Base-by-base conservation (phyloP, 2,888 invertebrate genomes). In the Muscina levida region DNA sequence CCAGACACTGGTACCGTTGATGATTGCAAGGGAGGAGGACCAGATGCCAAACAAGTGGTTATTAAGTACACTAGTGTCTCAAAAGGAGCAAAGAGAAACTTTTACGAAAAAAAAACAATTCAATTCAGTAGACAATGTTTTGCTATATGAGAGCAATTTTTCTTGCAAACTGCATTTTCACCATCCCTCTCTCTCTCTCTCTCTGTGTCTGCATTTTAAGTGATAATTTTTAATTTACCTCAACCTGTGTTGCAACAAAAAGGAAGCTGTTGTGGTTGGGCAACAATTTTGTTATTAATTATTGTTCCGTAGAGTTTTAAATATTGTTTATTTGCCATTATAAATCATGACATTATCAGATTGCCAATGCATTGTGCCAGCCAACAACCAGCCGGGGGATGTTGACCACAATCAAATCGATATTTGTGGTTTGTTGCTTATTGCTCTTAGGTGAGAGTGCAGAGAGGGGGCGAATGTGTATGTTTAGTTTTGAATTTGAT, bases 41-140 rank as follows among this genome's bases (percentile, higher is more conserved):
- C n/a, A n/a, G 42, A 42, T 31, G 39, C 24, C 46, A 22, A 42
- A 68, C 51, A 26, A 70, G 53, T 37, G 37, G 42, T 62, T 62
- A 71, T 56, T 46, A 71, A 65, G 31, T 65, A 70, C 56, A 46
- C 39, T 42, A 31, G 17, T 51, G 53, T 53, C n/a, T 59, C 48
- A 26, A 62, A 22, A 19, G 31, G 22, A 53, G 48, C 53, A 44
- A 53, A 59, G 31, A 11, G 2, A 44, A 22, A 44, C 24, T 6
- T 42, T 44, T 11, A 44, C 44, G 44, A 65, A 44, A 22, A 65
- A 65, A n/a, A n/a, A n/a, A 31, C 8, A 15, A 13, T 66, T 66
- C 48, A 48, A 46, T 46, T 71, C 76, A 37, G 71, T 76, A 71
- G 65, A 76, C 65, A 71, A 76, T 65, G 71, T 76, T 65, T 65